These are phyloP conservation scores for Caenorhabditis zanzibari DNA, from an alignment of 2,888 invertebrate species.

Conservation along the genomic window DNA sequence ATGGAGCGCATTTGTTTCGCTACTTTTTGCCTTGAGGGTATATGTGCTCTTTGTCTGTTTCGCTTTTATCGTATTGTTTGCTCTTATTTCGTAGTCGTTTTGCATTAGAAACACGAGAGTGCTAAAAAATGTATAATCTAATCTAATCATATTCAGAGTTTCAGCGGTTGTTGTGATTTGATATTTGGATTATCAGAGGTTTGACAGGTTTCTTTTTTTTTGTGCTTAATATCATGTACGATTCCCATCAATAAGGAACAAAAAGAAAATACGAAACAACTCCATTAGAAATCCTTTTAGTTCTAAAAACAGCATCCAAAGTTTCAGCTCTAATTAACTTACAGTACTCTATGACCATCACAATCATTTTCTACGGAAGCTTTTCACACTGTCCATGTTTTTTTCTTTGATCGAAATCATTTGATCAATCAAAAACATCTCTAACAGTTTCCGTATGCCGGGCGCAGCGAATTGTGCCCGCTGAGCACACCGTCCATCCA, in stretches of 20 bases:
- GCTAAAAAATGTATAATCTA: background rate
- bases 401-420: background rate
- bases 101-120: background rate
- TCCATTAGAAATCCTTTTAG: no score
- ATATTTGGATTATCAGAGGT: conserved; percentile 1
- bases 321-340: no score
- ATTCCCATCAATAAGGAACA: no score
- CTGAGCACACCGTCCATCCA: conserved; percentile 7
- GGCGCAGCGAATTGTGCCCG: background rate
- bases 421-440: conserved; percentile 5
- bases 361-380: no score
- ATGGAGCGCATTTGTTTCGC: conserved; percentile 36
- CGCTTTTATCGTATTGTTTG: background rate
- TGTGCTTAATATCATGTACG: no score
- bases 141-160: conserved; percentile 45
- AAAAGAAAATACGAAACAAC: no score
- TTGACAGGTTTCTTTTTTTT: no score
- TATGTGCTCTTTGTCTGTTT: background rate
- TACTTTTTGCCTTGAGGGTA: background rate
- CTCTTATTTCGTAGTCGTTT: conserved; percentile 3
- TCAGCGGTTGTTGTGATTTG: conserved; percentile 58
- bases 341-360: no score
- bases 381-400: no score
- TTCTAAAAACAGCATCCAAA: no score
- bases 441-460: conserved; percentile 5